These are phyloP conservation scores for Diuraphis noxia DNA, from an alignment of 1,140 invertebrate genomes.

Conservation along the genomic window DNA sequence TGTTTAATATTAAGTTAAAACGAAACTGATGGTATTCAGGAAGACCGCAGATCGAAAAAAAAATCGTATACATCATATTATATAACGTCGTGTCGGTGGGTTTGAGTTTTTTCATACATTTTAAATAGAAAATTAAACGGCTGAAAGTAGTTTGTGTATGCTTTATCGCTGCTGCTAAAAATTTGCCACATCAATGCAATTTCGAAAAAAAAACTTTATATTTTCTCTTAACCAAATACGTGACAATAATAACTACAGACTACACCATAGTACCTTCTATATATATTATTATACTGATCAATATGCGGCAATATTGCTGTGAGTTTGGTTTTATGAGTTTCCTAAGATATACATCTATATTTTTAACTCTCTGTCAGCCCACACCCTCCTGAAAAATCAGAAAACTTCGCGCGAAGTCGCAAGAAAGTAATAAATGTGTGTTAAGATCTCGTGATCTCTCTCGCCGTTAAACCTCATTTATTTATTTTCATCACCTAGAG, in stretches of 20 bases:
- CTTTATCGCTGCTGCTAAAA: neutral
- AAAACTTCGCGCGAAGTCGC: neutral
- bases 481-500: conserved; percentile 3
- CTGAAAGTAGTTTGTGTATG: neutral
- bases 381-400: neutral
- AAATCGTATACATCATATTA: neutral
- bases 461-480: neutral
- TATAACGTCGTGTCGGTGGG: neutral
- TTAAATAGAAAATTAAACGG: neutral
- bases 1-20: neutral
- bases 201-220: neutral
- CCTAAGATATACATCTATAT: neutral
- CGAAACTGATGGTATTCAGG: neutral
- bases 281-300: neutral
- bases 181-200: neutral
- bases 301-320: neutral
- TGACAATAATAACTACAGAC: conserved; percentile 5
- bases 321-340: conserved; percentile 6
- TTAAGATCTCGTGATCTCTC: neutral
- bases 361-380: neutral
- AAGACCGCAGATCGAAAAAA: neutral
- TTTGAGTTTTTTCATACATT: neutral
- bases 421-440: conserved; percentile 12
- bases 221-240: neutral
- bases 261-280: neutral